These are phyloP conservation scores for Phrynosoma platyrhinos DNA, from an alignment of 2,113 vertebrate species.

Conservation along the genomic window DNA sequence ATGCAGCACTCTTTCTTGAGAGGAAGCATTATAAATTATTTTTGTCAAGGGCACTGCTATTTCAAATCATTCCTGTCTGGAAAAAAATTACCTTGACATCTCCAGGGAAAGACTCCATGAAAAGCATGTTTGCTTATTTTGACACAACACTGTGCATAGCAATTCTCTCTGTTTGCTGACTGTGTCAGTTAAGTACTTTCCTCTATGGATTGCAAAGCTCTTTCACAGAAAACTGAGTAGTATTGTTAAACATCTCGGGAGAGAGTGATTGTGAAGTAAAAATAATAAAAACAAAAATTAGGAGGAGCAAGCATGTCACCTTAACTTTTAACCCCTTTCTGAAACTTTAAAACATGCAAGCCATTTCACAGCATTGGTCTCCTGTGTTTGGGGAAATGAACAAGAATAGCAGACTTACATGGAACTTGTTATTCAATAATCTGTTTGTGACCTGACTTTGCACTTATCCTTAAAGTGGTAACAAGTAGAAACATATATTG, in stretches of 20 bases:
- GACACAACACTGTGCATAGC: background rate
- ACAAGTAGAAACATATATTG: background rate
- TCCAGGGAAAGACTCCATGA: background rate
- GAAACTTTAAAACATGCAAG: background rate
- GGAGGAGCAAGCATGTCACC: background rate
- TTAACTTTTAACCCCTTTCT: background rate
- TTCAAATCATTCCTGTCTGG: background rate
- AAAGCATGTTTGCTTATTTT: constrained; percentile 9
- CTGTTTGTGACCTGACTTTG: background rate
- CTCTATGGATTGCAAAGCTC: background rate
- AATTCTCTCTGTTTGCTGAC: background rate
- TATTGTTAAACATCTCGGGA: background rate
- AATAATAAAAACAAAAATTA: background rate
- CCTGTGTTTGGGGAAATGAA: background rate
- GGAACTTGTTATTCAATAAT: background rate
- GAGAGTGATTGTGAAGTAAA: background rate
- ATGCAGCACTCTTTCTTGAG: background rate
- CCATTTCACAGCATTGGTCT: background rate
- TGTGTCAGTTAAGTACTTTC: constrained; percentile 13
- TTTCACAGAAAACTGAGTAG: background rate
- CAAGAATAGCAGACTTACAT: background rate
- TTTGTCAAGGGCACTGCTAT: background rate
- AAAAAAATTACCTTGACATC: constrained; percentile 1
- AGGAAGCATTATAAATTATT: background rate
- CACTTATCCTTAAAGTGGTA: background rate